Evolutionary conservation across 2,888 invertebrate species (phyloP).

Genomic region (Zhuqinia jingwanae): DNA sequence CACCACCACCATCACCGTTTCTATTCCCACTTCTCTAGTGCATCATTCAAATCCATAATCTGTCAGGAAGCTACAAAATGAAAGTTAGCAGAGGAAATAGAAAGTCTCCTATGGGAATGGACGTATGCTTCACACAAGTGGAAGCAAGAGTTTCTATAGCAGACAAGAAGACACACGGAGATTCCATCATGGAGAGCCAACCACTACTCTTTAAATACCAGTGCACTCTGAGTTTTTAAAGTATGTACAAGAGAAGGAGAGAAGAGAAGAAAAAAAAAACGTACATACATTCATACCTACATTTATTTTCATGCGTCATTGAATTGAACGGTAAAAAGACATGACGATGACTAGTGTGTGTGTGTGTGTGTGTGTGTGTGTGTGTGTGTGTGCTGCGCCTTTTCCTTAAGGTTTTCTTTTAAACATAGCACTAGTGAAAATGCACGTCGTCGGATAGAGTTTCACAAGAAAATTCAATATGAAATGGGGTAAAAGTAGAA

Average conservation of each 20-base stretch:
- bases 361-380: no score
- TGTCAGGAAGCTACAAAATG: constrained; percentile 68
- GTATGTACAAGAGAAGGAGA: not conserved
- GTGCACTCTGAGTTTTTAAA: not conserved
- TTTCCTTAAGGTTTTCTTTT: no score
- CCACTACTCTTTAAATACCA: not conserved
- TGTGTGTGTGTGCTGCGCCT: no score
- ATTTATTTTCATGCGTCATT: constrained; percentile 1
- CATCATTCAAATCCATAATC: constrained; percentile 70
- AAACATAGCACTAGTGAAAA: no score
- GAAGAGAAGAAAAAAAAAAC: no score
- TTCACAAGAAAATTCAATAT: no score
- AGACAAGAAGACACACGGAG: not conserved
- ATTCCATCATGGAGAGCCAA: not conserved
- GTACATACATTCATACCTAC: no score
- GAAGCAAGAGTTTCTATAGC: not conserved
- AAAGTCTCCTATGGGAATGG: constrained; percentile 46
- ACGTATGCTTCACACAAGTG: constrained; percentile 1
- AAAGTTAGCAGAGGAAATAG: constrained; percentile 67
- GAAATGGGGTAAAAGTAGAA: no score
- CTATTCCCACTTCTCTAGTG: constrained; percentile 25
- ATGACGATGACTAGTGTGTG: not conserved
- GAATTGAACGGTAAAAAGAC: not conserved
- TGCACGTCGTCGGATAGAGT: no score
- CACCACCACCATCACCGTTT: not conserved